A percentile compares a stretch with the other conserved stretches of the same genome.
Conservation (phyloP, 30 jellyfish, hydroid and myxozoan species). For the Turritopsis dohrnii region DNA sequence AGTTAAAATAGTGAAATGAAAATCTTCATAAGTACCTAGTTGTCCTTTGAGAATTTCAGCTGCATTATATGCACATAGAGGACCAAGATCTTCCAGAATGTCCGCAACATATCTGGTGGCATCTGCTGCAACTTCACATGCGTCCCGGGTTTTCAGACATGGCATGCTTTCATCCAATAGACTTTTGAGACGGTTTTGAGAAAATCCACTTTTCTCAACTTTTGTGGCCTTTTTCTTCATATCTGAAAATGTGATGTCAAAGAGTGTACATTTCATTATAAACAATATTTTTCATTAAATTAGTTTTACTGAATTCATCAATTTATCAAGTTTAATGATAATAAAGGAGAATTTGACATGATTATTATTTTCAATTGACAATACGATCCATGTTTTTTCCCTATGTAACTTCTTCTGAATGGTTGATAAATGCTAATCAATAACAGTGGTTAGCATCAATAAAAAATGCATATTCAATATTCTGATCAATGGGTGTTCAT, state of each 20-base stretch:
- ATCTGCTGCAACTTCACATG: slow-evolving; percentile 32
- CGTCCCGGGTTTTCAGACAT: background rate
- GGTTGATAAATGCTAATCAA: too few relatives aligned
- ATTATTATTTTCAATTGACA: too few relatives aligned
- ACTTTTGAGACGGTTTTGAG: background rate
- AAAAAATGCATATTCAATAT: too few relatives aligned
- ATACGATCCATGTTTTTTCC: too few relatives aligned
- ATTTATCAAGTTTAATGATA: too few relatives aligned
- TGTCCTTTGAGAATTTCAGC: background rate
- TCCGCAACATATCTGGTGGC: slow-evolving; percentile 5
- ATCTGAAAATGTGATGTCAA: too few relatives aligned
- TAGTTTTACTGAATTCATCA: background rate
- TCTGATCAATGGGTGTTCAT: too few relatives aligned
- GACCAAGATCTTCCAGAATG: slow-evolving; percentile 21
- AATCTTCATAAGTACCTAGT: slow-evolving; percentile 6
- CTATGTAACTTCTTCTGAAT: too few relatives aligned
- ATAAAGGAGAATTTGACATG: too few relatives aligned
- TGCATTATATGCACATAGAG: slow-evolving; percentile 20
- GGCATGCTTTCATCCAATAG: slow-evolving; percentile 2
- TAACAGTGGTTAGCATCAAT: too few relatives aligned
- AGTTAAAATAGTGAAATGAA: background rate
- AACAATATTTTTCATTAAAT: background rate
- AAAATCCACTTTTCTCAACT: background rate
- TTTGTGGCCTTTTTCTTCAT: background rate
- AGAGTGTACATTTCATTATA: too few relatives aligned